Percentiles rank a stretch among this genome's conserved stretches.
Evolutionary conservation across 2,888 invertebrate genomes (phyloP).

Genomic region (Idaea straminata): DNA sequence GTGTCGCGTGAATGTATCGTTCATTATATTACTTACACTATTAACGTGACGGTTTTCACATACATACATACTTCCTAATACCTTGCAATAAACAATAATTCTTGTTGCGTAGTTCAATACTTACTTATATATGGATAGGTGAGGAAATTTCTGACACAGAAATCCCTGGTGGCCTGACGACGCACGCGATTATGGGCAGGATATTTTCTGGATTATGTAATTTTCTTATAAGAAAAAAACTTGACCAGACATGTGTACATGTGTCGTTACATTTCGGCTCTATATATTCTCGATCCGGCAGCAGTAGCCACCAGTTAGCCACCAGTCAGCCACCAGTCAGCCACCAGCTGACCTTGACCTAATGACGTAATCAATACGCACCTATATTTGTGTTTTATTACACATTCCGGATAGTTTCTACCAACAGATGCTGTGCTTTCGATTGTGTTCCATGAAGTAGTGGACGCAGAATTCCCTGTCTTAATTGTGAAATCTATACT

Average conservation of each 20-base stretch:
- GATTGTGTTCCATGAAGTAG: too few relatives aligned
- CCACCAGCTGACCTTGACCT: background rate
- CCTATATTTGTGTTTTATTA: background rate
- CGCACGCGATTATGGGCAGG: too few relatives aligned
- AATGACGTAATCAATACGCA: background rate
- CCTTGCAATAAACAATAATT: background rate
- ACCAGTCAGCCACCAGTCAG: too few relatives aligned
- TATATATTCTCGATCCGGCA: background rate
- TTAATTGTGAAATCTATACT: too few relatives aligned
- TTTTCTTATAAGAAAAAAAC: background rate
- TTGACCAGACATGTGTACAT: constrained; percentile 19
- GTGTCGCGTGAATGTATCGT: background rate
- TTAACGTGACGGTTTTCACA: background rate
- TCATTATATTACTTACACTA: background rate
- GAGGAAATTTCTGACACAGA: too few relatives aligned
- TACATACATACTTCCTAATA: background rate
- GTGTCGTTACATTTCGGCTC: constrained; percentile 21
- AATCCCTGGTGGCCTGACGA: too few relatives aligned
- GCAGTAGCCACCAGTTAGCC: background rate
- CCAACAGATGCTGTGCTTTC: too few relatives aligned
- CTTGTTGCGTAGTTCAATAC: background rate
- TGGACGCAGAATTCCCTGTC: too few relatives aligned
- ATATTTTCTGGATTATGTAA: too few relatives aligned
- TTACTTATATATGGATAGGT: background rate
- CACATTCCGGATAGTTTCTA: background rate